Percentiles rank a stretch among this genome's conserved stretches.
phyloP scores from a whole-genome alignment of 2,888 invertebrate species.

The Parelbella ahira region DNA sequence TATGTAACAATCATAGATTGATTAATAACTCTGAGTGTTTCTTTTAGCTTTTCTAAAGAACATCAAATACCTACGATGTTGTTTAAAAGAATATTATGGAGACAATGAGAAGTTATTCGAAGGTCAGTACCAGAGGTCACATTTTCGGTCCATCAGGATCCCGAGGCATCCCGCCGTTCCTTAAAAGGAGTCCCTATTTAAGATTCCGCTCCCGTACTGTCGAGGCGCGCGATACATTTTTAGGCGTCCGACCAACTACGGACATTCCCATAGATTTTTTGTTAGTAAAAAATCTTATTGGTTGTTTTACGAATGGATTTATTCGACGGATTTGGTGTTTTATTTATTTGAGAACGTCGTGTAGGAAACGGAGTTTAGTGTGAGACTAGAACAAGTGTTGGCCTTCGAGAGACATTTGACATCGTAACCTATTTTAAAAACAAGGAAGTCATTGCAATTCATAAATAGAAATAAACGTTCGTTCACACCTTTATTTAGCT shows the following conservation, averaged over 20 bases:
- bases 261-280: slow-evolving; percentile 61
- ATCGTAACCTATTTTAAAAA: too few relatives aligned
- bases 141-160: slow-evolving; percentile 37
- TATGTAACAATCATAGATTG: too few relatives aligned
- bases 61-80: too few relatives aligned
- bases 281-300: slow-evolving; percentile 36
- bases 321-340: slow-evolving; percentile 28
- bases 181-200: slow-evolving; percentile 64
- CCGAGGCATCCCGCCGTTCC: slow-evolving; percentile 44
- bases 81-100: slow-evolving; percentile 7
- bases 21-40: too few relatives aligned
- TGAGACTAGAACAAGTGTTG: too few relatives aligned
- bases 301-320: slow-evolving; percentile 37
- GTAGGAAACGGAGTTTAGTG: too few relatives aligned
- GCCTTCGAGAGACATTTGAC: too few relatives aligned
- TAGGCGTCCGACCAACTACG: slow-evolving; percentile 56
- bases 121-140: slow-evolving; percentile 37
- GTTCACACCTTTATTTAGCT: too few relatives aligned
- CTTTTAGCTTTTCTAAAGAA: too few relatives aligned
- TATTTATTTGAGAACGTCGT: slow-evolving; percentile 1
- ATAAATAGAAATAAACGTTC: too few relatives aligned
- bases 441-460: too few relatives aligned
- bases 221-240: slow-evolving; percentile 66
- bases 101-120: slow-evolving; percentile 28
- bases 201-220: slow-evolving; percentile 68